Conservation (phyloP, 2,888 invertebrate genomes). For the Baccha elongata region DNA sequence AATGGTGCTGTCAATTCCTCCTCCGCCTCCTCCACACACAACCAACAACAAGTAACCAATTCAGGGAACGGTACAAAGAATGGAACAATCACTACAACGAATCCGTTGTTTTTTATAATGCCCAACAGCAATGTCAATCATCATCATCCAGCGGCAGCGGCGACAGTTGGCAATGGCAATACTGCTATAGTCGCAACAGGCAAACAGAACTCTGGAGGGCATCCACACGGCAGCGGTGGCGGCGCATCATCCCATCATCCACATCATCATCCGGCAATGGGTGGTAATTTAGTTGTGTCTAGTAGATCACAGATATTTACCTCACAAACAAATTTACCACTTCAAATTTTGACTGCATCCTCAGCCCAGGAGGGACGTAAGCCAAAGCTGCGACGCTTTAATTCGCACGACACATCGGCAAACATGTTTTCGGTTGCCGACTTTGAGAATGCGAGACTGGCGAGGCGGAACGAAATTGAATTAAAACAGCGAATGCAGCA, state of each 20-base stretch:
- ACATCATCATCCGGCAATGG: constrained; percentile 73
- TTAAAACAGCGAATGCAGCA: constrained; percentile 80
- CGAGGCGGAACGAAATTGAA: constrained; percentile 82
- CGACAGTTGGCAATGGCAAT: constrained; percentile 38
- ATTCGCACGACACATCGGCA: constrained; percentile 82
- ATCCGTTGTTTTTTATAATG: constrained; percentile 78
- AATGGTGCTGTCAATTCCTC: constrained; percentile 74
- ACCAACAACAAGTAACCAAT: constrained; percentile 66
- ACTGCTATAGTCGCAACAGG: constrained; percentile 15
- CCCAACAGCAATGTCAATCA: constrained; percentile 76
- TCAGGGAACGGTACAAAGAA: constrained; percentile 76
- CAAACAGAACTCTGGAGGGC: constrained; percentile 54
- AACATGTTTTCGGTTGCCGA: constrained; percentile 83
- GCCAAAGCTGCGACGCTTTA: constrained; percentile 81
- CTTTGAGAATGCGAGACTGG: constrained; percentile 82
- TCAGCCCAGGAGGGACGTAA: constrained; percentile 80
- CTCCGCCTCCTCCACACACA: constrained; percentile 30
- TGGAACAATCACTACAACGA: constrained; percentile 76
- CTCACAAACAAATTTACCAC: constrained; percentile 77
- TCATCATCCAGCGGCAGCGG: constrained; percentile 49
- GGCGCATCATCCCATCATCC: constrained; percentile 67
- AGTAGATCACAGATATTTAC: constrained; percentile 76
- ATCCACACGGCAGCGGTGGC: constrained; percentile 29
- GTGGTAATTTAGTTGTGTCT: constrained; percentile 75
- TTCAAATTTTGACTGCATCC: constrained; percentile 76